These are phyloP conservation scores for Myzus persicae DNA, from an alignment of 1,140 invertebrate genomes.

Conservation along the genomic window DNA sequence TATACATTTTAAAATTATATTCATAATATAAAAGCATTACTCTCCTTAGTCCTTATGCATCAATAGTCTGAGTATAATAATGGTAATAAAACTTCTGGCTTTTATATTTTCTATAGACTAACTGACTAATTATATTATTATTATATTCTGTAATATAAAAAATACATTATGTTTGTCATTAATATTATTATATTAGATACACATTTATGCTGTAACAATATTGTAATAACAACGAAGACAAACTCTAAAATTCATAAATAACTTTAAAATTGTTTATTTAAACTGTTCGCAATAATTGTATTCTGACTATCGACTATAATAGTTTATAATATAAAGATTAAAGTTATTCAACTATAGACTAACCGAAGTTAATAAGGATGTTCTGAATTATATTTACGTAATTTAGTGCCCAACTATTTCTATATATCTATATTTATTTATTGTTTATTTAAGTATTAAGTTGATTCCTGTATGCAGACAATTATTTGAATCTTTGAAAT, in stretches of 20 bases:
- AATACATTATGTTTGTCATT: background rate
- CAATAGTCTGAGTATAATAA: background rate
- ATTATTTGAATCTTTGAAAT: background rate
- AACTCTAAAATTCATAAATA: background rate
- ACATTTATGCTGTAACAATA: background rate
- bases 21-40: background rate
- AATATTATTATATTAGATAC: background rate
- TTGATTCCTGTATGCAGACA: background rate
- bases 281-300: background rate
- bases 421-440: background rate
- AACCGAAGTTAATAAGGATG: background rate
- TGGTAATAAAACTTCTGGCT: background rate
- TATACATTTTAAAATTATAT: background rate
- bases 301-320: background rate
- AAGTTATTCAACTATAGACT: background rate
- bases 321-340: background rate
- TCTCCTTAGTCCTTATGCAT: background rate
- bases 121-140: conserved; percentile 1
- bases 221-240: background rate
- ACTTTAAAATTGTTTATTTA: background rate
- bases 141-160: background rate
- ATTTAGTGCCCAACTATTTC: background rate
- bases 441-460: background rate
- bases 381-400: background rate
- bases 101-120: background rate